Base-by-base conservation (phyloP, 2,888 invertebrate genomes). In the Tubulanus polymorphus region DNA sequence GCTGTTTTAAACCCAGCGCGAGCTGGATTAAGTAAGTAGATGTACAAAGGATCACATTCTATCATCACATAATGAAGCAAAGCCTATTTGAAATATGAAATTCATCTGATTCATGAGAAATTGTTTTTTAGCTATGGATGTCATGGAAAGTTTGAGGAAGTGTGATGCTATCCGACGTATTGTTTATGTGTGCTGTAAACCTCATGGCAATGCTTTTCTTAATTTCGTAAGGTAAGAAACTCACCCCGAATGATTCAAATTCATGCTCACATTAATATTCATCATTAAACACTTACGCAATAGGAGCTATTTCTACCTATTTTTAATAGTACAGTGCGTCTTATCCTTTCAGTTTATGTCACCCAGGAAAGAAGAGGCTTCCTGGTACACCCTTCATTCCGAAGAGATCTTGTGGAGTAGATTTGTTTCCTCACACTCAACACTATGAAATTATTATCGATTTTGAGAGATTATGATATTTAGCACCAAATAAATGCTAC, bases 1-100 rank as follows among this genome's bases (percentile, higher is more conserved):
- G 62, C 58, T 12, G 55, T 62, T 1, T 46, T 60, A 18, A 60
- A 62, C 46, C 62, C 62, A 10, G 56, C 55, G n/a, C 41, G 62
- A 51, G 25, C 25, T 27, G 62, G 62, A 12, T 45, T 62, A 35
- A 57, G 62, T 62, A 49, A 60, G 60, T 51, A 25, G 2, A n/a
- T 18, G 10, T 46, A n/a, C n/a, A 46, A n/a, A 23, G 10, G 18
- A 46, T 18, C 10, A 46, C 23, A 46, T n/a, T 15, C 25, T 8
- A 25, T 51, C n/a, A n/a, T n/a, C n/a, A n/a, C n/a, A n/a, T n/a
- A n/a, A n/a, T n/a, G n/a, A n/a, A n/a, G n/a, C n/a, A n/a, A n/a
- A n/a, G n/a, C n/a, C n/a, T n/a, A n/a, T n/a, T n/a, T n/a, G n/a
- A n/a, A n/a, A n/a, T n/a, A n/a, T n/a, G n/a, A n/a, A n/a, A n/a